These are phyloP conservation scores for Amblyopsis hoosieri DNA, from an alignment of 2,797 vertebrate species.

Conservation along the genomic window DNA sequence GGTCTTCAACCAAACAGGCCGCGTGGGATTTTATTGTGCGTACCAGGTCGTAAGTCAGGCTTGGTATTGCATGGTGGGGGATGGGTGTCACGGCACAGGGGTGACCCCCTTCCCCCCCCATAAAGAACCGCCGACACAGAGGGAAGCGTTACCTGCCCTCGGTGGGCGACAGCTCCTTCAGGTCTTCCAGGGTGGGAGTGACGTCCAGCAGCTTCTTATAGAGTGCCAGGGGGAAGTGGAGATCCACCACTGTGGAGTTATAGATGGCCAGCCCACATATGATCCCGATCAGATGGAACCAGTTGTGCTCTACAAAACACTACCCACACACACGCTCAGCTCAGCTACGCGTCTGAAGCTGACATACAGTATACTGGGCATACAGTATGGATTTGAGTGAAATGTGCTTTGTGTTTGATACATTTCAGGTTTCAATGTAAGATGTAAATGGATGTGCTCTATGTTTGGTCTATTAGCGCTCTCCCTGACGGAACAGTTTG, in stretches of 20 bases:
- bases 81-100: too few species aligned
- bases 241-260: conserved; percentile 96
- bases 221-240: conserved; percentile 93
- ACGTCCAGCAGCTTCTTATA: conserved; percentile 95
- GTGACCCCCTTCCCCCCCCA: too few species aligned
- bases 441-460: not conserved
- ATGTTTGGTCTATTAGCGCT: not conserved
- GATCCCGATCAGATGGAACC: conserved; percentile 97
- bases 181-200: conserved; percentile 85
- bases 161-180: conserved; percentile 92
- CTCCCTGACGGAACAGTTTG: not conserved
- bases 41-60: too few species aligned
- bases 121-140: too few species aligned
- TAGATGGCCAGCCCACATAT: conserved; percentile 97
- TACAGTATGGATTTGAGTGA: too few species aligned
- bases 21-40: too few species aligned
- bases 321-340: conserved; percentile 56
- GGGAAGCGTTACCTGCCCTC: conserved; percentile 87
- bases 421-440: not conserved
- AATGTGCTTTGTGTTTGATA: not conserved
- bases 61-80: too few species aligned
- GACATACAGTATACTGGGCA: too few species aligned
- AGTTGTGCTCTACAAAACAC: conserved; percentile 98
- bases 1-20: too few species aligned
- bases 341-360: too few species aligned